Base-by-base conservation (phyloP, 2,888 invertebrate species). In the Gonocerus acuteangulatus region DNA sequence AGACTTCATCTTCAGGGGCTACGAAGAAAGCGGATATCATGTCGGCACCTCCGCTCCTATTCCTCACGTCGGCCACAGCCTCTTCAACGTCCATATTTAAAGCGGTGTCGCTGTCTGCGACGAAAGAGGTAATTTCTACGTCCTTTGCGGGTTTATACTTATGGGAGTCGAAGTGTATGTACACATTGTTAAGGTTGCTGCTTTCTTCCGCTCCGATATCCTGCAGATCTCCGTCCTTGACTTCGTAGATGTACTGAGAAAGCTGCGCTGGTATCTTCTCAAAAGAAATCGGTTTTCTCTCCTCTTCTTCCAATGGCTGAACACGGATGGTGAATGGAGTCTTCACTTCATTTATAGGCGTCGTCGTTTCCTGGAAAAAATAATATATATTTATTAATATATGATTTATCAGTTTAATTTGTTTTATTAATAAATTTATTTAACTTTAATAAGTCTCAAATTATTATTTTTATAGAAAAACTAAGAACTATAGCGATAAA, bases 1-100 rank as follows among this genome's bases (percentile, higher is more conserved):
- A 63, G 2, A 63, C 65, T 48, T 65, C 64, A 16, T 66, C 67
- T 32, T 61, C 63, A n/a, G 69, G 68, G 2, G 67, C 66, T 1
- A 69, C 67, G 18, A 69, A 66, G 42, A 69, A 66, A 4, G 69
- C 66, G n/a, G 68, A 68, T 42, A 68, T 68, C 32, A 65, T 60
- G 34, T 66, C 66, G 13, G 67, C 66, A 11, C 67, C 60, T 27
- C 19, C 23, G 34, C 59, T 39, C 22, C 54, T 22, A 16, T 61
- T 56, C 21, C 13, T 42, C 0, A 48, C 39, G 48, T 39, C 59
- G 22, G 16, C 49, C 13, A 39, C 56, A 54, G 19, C 64, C 48
- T 47, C 61, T 16, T 19, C 59, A 52, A 48, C 63, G n/a, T 63
- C 56, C 48, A 67, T 65, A 4, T 64, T 58, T 1, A 66, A 52